Evolutionary conservation across 2,888 invertebrate species (phyloP).

Genomic region (Drosophila koepferae): DNA sequence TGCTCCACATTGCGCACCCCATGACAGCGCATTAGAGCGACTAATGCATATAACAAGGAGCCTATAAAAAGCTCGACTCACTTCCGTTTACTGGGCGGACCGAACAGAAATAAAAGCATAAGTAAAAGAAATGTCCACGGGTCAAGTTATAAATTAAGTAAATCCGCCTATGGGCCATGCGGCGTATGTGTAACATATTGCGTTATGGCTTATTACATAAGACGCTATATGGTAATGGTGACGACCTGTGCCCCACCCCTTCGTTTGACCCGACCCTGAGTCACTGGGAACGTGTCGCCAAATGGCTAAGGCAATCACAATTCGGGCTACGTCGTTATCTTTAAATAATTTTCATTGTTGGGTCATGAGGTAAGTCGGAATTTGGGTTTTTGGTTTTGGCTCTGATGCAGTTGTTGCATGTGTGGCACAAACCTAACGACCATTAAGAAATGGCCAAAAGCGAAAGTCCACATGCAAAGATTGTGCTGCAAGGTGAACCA

Average conservation of each 20-base stretch:
- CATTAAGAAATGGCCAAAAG: conserved; percentile 68
- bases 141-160: conserved; percentile 72
- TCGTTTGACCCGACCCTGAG: conserved; percentile 22
- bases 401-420: conserved; percentile 80
- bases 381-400: conserved; percentile 21
- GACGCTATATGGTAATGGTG: conserved; percentile 37
- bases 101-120: conserved; percentile 15
- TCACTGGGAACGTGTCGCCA: conserved; percentile 43
- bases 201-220: conserved; percentile 75
- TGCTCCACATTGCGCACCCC: conserved; percentile 13
- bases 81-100: conserved; percentile 61
- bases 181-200: conserved; percentile 78
- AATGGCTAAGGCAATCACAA: conserved; percentile 29
- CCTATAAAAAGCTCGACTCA: conserved; percentile 64
- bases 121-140: conserved; percentile 31
- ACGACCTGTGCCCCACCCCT: not conserved
- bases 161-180: conserved; percentile 36
- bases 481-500: conserved; percentile 37
- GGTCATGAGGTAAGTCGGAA: conserved; percentile 25
- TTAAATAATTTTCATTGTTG: conserved; percentile 19
- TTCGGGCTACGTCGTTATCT: conserved; percentile 40
- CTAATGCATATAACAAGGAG: conserved; percentile 37
- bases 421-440: conserved; percentile 43
- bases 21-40: conserved; percentile 53
- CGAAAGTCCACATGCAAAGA: conserved; percentile 78